A percentile compares a stretch with the other conserved stretches of the same genome.
Conservation (phyloP, 2,888 invertebrate species). For the Pyrrhosoma nymphula region DNA sequence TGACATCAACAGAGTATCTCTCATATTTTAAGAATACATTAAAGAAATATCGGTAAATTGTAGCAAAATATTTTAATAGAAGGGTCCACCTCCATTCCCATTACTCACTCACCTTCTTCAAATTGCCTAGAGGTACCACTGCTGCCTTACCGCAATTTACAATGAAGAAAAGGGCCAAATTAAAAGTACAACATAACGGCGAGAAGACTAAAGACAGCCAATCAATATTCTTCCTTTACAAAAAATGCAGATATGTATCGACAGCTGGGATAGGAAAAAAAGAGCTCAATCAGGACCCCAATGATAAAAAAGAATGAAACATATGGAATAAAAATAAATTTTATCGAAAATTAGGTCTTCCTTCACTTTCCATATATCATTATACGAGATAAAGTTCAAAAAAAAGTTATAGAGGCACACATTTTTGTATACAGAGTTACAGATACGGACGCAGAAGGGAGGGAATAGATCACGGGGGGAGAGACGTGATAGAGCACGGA, state of each 20-base stretch:
- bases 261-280: background rate
- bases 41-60: no score
- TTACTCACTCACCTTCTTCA: no score
- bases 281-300: background rate
- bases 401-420: background rate
- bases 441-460: background rate
- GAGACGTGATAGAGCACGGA: background rate
- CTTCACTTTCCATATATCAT: background rate
- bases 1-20: no score
- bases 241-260: background rate
- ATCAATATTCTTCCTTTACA: background rate
- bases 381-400: background rate
- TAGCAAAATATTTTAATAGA: no score
- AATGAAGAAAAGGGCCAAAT: background rate
- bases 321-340: background rate
- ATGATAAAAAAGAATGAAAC: background rate
- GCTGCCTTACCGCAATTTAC: background rate
- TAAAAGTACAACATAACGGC: background rate
- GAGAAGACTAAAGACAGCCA: background rate
- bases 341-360: background rate
- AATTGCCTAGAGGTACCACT: no score
- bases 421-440: background rate
- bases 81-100: no score
- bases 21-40: no score
- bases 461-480: background rate